Base-by-base conservation (phyloP, 2,113 vertebrate genomes). In the Cyanistes caeruleus region DNA sequence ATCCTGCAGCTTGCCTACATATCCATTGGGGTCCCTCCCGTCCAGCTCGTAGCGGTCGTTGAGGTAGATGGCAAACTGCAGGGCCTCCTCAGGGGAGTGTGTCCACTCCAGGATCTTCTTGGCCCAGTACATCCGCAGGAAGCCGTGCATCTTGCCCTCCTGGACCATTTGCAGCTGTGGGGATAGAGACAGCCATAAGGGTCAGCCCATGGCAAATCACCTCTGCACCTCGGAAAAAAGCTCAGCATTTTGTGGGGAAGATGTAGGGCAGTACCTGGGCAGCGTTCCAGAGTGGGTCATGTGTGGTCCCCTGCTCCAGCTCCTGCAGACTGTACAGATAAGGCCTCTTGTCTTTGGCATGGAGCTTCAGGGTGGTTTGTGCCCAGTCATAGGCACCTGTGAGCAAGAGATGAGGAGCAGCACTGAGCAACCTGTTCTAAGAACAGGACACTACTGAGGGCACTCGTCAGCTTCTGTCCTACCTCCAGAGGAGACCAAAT, bases 101-200 rank as follows among this genome's bases (percentile, higher is more conserved):
- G 98, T 99, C 99, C 99, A 99, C 97, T 99, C 99, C 91, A 99
- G 96, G 74, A 99, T 99, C 97, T 99, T 99, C 94, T 99, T 99
- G 89, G 99, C 99, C 99, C 99, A 99, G 95, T 99, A 99, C 99
- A 99, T 99, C 62, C 98, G 97, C 77, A 99, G 49, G 96, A 98
- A 99, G 17, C 99, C 99, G 0, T 99, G 99, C 98, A 99, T 99
- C 97, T 99, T 99, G 62, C 99, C 99, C 83, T 99, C 99, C 22
- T 2, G 90, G 28, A 99, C 94, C 98, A 99, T 97, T 86, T 99
- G 99, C 62, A 94, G 88, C 97, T 96, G 70, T 2, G 2, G 52
- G 11, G 5, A 75, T 20, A 63, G 44, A 22, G 20, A 73, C 8
- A 64, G 39, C 28, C 3, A 0, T 11, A 64, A 13, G 13, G 30